Evolutionary conservation across 2,113 vertebrate species (phyloP).

Genomic region (Ptychochromis oligacanthus): DNA sequence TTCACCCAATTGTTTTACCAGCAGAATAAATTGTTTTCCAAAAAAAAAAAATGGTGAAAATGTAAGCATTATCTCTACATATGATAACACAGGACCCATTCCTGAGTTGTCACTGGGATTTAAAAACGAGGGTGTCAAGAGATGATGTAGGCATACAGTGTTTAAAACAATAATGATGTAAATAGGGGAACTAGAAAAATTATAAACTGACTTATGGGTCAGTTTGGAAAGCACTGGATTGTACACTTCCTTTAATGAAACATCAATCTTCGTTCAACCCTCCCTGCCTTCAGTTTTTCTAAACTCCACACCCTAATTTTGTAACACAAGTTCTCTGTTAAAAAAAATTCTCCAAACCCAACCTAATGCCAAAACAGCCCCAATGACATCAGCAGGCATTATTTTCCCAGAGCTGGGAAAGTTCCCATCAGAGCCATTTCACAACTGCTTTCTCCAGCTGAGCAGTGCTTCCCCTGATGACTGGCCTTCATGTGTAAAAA

Average conservation of each 20-base stretch:
- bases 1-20: neutral
- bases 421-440: neutral
- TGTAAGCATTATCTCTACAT: neutral
- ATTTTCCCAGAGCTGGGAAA: slow-evolving; percentile 20
- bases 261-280: neutral
- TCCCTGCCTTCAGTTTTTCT: neutral
- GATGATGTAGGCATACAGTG: neutral
- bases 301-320: slow-evolving; percentile 4
- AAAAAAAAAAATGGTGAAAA: neutral
- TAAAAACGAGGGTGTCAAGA: neutral
- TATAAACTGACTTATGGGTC: neutral
- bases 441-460: neutral
- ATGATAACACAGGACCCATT: neutral
- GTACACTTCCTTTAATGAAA: neutral
- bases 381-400: slow-evolving; percentile 16
- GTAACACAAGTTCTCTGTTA: slow-evolving; percentile 1
- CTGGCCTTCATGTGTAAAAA: neutral
- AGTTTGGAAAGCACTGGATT: neutral
- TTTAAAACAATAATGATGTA: slow-evolving; percentile 3
- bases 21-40: neutral
- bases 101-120: neutral
- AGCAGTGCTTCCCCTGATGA: neutral
- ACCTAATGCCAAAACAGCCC: neutral
- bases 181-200: neutral
- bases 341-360: neutral